Evolutionary conservation across 2,113 vertebrate genomes (phyloP).

Genomic region (Sinocyclocheilus anophthalmus): DNA sequence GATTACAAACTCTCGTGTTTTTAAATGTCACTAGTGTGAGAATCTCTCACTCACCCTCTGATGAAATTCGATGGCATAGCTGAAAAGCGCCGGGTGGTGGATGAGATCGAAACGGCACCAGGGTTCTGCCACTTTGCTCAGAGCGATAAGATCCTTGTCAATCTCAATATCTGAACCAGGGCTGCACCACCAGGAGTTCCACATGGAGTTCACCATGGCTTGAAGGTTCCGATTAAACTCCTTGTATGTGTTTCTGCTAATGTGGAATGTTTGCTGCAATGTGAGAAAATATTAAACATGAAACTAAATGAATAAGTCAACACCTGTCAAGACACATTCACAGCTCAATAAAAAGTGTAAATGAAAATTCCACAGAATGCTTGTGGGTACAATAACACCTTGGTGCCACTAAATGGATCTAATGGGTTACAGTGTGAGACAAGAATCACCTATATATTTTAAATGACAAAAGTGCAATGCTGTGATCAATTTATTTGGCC

Average conservation of each 20-base stretch:
- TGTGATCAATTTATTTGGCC: background rate
- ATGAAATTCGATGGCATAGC: constrained; percentile 81
- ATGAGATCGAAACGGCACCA: constrained; percentile 81
- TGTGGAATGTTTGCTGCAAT: constrained; percentile 75
- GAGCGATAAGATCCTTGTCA: constrained; percentile 72
- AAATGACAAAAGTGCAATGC: background rate
- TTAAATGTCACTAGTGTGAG: background rate
- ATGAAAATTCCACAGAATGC: background rate
- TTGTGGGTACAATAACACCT: background rate
- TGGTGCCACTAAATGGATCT: background rate
- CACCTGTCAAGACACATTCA: background rate
- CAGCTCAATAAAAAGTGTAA: background rate
- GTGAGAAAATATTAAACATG: background rate
- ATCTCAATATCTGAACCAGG: constrained; percentile 73
- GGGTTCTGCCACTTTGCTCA: constrained; percentile 69
- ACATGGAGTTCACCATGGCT: constrained; percentile 87
- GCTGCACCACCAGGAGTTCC: constrained; percentile 82
- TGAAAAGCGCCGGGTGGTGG: constrained; percentile 85
- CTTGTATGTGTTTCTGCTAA: constrained; percentile 80
- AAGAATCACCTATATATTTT: background rate
- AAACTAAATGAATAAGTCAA: background rate
- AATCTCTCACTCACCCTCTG: constrained; percentile 75
- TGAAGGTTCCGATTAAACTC: constrained; percentile 87
- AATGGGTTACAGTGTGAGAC: background rate
- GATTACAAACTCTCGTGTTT: background rate